These are phyloP conservation scores for Tychaedon coryphoeus DNA, from an alignment of 2,113 vertebrate genomes.

Conservation along the genomic window DNA sequence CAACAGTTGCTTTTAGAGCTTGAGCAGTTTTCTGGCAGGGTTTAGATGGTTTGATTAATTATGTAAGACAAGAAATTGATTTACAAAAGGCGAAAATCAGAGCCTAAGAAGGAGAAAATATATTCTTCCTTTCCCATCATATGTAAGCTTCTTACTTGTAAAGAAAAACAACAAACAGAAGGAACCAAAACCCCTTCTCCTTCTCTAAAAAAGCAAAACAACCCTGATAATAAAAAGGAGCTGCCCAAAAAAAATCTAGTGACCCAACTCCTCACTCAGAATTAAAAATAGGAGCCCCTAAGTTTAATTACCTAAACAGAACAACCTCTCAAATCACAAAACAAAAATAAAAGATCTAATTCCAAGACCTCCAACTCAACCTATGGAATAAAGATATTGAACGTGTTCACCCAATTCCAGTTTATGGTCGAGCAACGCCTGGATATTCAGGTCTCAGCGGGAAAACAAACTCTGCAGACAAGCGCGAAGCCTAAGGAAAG, in stretches of 20 bases:
- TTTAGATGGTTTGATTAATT: background rate
- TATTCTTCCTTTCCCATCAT: background rate
- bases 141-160: background rate
- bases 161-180: background rate
- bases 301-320: background rate
- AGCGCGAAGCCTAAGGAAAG: background rate
- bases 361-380: background rate
- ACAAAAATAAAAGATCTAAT: background rate
- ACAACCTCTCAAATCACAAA: background rate
- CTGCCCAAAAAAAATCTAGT: background rate
- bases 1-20: background rate
- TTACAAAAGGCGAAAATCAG: background rate
- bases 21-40: background rate
- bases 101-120: background rate
- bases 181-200: background rate
- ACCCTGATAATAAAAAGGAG: background rate
- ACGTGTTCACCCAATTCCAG: background rate
- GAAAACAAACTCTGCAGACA: background rate
- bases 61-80: background rate
- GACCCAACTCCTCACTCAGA: background rate
- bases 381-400: background rate
- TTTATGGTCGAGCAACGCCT: background rate
- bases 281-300: background rate
- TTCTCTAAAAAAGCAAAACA: background rate
- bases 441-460: accelerated